Base-by-base conservation (phyloP, 1,140 invertebrate genomes). In the Drosophila azteca region DNA sequence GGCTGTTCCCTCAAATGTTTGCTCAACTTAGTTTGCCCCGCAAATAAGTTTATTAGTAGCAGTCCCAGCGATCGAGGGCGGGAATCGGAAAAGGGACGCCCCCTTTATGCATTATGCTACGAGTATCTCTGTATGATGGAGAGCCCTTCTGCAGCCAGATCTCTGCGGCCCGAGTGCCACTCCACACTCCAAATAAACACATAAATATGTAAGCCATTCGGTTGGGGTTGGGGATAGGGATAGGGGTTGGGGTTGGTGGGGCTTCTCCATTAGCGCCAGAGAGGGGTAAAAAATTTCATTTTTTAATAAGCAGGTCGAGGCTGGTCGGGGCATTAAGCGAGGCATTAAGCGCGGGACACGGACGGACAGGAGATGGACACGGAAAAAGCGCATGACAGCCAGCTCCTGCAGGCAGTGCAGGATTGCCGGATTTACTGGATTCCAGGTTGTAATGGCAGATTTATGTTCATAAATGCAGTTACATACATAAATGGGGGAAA, bases 41-140 rank as follows among this genome's bases (percentile, higher is more conserved):
- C 73, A 89, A 87, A 87, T 87, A 83, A 87, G 83, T 87, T 89
- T 87, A 87, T 87, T 87, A 87, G 82, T 59, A 39, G 31, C 3
- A 9, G 35, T 39, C 11, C 11, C 35, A 3, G 51, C 45, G 35
- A 69, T 44, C 13, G 24, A 53, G 66, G 67, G 67, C 61, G 39
- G 58, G 69, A 44, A 76, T 64, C 67, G 50, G 52, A 75, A 49
- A 63, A 72, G 76, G 77, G 81, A 70, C 24, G 24, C 24, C 24
- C 24, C 24, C 24, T 26, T 26, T 26, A 26, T 26, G 68, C 69
- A 62, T 48, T 29, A 5, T 24, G 3, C 24, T 24, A 3, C 24
- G 24, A 35, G 17, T 20, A 20, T 20, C 17, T 20, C 17, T 20
- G 17, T 31, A 31, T 69, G 65, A 69, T 49, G 51, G 31, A 58